These are phyloP conservation scores for Nasonia longicornis DNA, from an alignment of 1,140 invertebrate species.

Conservation along the genomic window DNA sequence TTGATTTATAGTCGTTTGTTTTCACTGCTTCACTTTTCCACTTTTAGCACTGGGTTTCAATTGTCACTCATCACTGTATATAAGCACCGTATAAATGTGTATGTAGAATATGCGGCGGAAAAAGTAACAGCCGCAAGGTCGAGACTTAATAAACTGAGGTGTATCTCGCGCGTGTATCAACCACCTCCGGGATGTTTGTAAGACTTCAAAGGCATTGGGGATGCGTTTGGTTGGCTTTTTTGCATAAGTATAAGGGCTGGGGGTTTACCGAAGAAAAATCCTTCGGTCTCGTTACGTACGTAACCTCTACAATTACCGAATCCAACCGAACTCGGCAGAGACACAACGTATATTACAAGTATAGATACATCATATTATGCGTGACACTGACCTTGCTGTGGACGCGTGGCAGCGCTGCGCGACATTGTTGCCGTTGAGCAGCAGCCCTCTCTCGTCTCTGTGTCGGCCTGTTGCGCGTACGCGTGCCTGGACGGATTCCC, in stretches of 20 bases:
- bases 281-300: not conserved
- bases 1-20: not conserved
- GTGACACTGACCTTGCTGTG: constrained; percentile 49
- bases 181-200: not conserved
- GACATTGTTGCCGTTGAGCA: constrained; percentile 46
- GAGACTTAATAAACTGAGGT: not conserved
- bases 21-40: not conserved
- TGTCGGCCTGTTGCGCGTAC: not conserved
- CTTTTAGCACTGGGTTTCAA: not conserved
- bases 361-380: not conserved
- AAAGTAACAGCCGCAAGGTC: not conserved
- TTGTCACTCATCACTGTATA: too few species aligned
- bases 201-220: constrained; percentile 2
- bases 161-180: too few species aligned
- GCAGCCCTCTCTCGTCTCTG: not conserved
- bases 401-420: constrained; percentile 51
- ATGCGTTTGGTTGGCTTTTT: not conserved
- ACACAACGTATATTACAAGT: not conserved
- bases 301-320: too few species aligned
- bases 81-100: too few species aligned
- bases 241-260: not conserved
- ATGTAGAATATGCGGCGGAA: not conserved
- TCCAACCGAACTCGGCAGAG: too few species aligned
- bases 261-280: not conserved
- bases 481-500: constrained; percentile 15